phyloP scores from a whole-genome alignment of 2,113 vertebrate species.

The Salvelinus fontinalis region DNA sequence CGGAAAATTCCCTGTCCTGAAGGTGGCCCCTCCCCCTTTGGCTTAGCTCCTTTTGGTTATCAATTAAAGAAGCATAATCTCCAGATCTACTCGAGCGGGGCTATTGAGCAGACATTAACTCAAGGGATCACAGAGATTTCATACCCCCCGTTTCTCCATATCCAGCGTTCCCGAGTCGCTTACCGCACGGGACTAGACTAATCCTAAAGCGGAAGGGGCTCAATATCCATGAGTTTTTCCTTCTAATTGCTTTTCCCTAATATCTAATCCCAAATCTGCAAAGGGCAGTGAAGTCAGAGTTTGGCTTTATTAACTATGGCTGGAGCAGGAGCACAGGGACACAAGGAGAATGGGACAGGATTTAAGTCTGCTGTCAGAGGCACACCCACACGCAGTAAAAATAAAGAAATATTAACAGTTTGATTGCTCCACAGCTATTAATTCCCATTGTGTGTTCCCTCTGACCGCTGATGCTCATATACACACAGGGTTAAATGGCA shows the following conservation, averaged over 20 bases:
- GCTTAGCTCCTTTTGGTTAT: not conserved
- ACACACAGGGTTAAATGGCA: conserved; percentile 51
- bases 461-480: conserved; percentile 50
- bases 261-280: conserved; percentile 58
- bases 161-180: not conserved
- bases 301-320: conserved; percentile 45
- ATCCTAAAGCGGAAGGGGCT: conserved; percentile 53
- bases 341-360: conserved; percentile 29
- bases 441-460: conserved; percentile 30
- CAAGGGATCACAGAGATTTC: conserved; percentile 40
- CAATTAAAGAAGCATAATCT: conserved; percentile 53
- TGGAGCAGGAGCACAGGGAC: conserved; percentile 39
- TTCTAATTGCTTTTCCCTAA: conserved; percentile 58
- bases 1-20: conserved; percentile 42
- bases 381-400: conserved; percentile 54
- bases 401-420: conserved; percentile 63
- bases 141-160: conserved; percentile 30
- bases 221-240: conserved; percentile 46
- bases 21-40: too few species aligned
- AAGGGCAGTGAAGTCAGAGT: conserved; percentile 37
- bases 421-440: conserved; percentile 45
- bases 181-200: conserved; percentile 39
- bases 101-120: conserved; percentile 48
- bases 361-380: conserved; percentile 28
- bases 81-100: conserved; percentile 51